Percentiles rank a stretch among this genome's conserved stretches.
phyloP scores from a whole-genome alignment of 2,888 invertebrate species.

The Heteromurus nitidus region DNA sequence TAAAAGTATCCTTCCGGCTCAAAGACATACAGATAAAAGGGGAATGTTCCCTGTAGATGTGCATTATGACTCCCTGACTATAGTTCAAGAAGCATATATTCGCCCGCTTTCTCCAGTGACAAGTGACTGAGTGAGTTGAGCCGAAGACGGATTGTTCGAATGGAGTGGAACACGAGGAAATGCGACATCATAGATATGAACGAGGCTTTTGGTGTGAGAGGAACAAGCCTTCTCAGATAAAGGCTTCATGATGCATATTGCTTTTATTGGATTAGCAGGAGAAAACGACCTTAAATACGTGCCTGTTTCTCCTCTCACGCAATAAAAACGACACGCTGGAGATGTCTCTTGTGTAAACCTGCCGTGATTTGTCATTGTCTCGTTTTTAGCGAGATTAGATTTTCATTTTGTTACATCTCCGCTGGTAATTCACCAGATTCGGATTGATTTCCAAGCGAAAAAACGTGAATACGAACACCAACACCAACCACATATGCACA shows the following conservation, averaged over 20 bases:
- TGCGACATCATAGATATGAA: not conserved
- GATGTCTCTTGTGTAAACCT: conserved; percentile 42
- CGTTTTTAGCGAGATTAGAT: conserved; percentile 56
- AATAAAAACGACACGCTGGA: conserved; percentile 7
- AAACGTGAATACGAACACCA: no score
- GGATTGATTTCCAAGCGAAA: conserved; percentile 18
- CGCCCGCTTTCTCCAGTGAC: no score
- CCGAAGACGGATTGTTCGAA: not conserved
- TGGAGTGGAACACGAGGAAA: not conserved
- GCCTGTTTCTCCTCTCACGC: not conserved
- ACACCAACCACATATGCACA: not conserved
- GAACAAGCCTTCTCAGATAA: not conserved
- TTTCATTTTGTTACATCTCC: conserved; percentile 25
- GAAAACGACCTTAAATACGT: conserved; percentile 22
- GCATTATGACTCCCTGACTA: no score
- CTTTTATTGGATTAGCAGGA: conserved; percentile 50
- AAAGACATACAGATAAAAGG: no score
- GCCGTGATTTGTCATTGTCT: conserved; percentile 63
- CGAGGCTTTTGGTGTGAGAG: not conserved
- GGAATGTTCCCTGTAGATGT: no score
- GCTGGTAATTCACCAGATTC: conserved; percentile 30
- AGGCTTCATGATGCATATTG: conserved; percentile 43
- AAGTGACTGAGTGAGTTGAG: not conserved
- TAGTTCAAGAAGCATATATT: no score
- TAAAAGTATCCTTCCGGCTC: no score